Evolutionary conservation across 2,113 vertebrate genomes (phyloP), one percentile per base, ranked within the genome.

Genomic region (Semicossyphus pulcher): DNA sequence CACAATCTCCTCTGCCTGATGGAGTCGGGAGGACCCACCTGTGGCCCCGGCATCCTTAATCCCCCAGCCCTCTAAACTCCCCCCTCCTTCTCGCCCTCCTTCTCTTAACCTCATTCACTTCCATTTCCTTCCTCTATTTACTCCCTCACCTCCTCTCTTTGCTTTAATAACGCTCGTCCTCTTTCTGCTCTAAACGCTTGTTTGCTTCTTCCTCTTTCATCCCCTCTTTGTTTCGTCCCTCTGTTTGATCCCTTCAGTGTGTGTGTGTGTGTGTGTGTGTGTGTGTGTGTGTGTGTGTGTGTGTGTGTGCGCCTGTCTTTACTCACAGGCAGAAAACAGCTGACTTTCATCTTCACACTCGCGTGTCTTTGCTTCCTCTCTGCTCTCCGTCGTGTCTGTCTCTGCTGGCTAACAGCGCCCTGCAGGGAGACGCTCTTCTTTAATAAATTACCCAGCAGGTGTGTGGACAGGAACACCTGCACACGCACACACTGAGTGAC

Each of bases 11-110:
- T 58, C 54, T 41, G 10, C 44, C 68, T 78, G 74, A 89, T 87
- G 21, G 72, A 84, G 76, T 79, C 29, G 28, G 25, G 44, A 66
- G 51, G 68, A 36, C 18, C 80, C 88, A 89, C 75, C 85, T 89
- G 85, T 87, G 85, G 66, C 87, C 82, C 44, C 12, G 3, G 23
- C 41, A 4, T 29, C 31, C 42, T 21, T 41, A 6, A 8, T 1
- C 3, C 31, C 23, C 12, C 31, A 12, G 4, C 34, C 15, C 21
- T n/a, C 23, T 25, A n/a, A n/a, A n/a, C n/a, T n/a, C n/a, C n/a
- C 47, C 59, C 26, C 39, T 41, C 51, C 12, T 8, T 28, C 29
- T n/a, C 16, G 53, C 32, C 25, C 21, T 20, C 21, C 41, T 56
- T 41, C 32, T 65, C 32, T 49, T 62, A 47, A 56, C 36, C 61